These are phyloP conservation scores for Heliocidaris tuberculata DNA, from an alignment of 35 echinoderm and acorn worm genomes.

Conservation along the genomic window DNA sequence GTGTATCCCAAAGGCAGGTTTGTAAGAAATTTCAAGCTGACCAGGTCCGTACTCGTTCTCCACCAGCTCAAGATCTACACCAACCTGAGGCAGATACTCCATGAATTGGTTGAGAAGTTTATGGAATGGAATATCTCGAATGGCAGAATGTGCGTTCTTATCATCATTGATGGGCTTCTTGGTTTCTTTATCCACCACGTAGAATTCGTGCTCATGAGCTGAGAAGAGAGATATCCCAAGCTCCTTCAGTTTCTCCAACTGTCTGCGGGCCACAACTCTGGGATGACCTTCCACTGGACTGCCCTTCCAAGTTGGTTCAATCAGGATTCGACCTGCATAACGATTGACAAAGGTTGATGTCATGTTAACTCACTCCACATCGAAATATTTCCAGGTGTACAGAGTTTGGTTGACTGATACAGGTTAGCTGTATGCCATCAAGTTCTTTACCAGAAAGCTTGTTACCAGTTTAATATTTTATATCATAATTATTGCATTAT, in stretches of 20 bases:
- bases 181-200: conserved; percentile 11
- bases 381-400: no score
- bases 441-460: no score
- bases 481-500: no score
- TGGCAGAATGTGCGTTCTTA: neutral
- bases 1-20: conserved; percentile 54
- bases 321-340: conserved; percentile 46
- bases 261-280: conserved; percentile 29
- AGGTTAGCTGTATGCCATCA: no score
- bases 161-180: neutral
- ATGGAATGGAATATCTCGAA: neutral
- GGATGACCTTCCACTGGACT: neutral
- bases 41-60: conserved; percentile 56
- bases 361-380: no score
- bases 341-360: no score
- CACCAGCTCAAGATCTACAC: conserved; percentile 50
- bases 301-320: conserved; percentile 49
- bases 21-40: conserved; percentile 57
- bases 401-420: no score
- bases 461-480: no score
- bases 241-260: conserved; percentile 29
- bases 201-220: neutral
- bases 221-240: conserved; percentile 46
- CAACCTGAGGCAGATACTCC: conserved; percentile 35
- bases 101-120: neutral